Evolutionary conservation across 2,797 vertebrate species (phyloP).

Genomic region (Microcaecilia unicolor): DNA sequence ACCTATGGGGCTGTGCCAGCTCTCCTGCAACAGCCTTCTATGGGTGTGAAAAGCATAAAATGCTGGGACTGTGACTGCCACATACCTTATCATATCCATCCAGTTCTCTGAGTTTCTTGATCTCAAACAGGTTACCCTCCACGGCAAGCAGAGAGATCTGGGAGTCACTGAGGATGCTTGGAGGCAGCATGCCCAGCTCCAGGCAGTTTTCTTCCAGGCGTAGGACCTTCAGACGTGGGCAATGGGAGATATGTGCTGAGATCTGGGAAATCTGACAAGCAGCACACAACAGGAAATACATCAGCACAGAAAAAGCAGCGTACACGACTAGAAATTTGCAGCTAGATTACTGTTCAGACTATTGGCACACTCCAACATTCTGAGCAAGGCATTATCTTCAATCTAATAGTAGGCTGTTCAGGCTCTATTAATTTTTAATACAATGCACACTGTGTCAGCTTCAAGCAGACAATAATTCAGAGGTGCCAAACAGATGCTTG

Average conservation of each 20-base stretch:
- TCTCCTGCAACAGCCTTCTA: background rate
- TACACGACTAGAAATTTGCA: too few species aligned
- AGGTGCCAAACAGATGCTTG: too few species aligned
- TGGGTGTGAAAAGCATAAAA: background rate
- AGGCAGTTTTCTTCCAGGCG: constrained; percentile 96
- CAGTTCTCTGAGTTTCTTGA: constrained; percentile 80
- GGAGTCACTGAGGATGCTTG: constrained; percentile 76
- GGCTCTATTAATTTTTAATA: too few species aligned
- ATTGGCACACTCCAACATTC: too few species aligned
- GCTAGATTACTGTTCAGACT: too few species aligned
- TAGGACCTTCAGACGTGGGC: constrained; percentile 87
- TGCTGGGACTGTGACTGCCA: background rate
- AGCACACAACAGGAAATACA: too few species aligned
- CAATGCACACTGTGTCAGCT: too few species aligned
- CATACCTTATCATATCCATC: constrained; percentile 89
- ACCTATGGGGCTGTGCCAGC: too few species aligned
- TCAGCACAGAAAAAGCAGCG: too few species aligned
- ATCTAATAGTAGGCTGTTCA: too few species aligned
- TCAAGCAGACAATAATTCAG: too few species aligned
- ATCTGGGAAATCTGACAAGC: constrained; percentile 75
- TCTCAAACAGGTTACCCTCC: constrained; percentile 95
- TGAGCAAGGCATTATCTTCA: too few species aligned
- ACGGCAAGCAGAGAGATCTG: constrained; percentile 86
- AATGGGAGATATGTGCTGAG: constrained; percentile 70
- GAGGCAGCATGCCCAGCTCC: constrained; percentile 81